Percentiles rank a stretch among this genome's conserved stretches.
phyloP scores from a whole-genome alignment of 1,140 invertebrate species.

The Papilio glaucus region DNA sequence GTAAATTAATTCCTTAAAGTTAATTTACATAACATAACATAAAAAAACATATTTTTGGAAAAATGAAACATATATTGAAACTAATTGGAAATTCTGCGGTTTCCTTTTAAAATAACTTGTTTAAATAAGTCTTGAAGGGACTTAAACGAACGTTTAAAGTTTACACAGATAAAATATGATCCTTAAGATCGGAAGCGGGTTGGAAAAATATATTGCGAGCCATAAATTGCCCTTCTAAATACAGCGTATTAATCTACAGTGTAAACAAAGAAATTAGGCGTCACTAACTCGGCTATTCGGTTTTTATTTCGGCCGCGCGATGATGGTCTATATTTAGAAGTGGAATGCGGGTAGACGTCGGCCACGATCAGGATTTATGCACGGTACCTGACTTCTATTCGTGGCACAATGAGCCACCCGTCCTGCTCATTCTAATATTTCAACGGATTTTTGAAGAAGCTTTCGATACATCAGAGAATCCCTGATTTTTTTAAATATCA shows the following conservation, averaged over 20 bases:
- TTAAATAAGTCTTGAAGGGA: not conserved
- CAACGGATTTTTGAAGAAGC: conserved; percentile 16
- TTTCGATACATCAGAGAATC: not conserved
- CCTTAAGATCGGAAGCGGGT: conserved; percentile 16
- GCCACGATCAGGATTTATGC: conserved; percentile 48
- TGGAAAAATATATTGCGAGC: conserved; percentile 24
- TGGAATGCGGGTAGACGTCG: conserved; percentile 51
- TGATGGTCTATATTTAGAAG: conserved; percentile 49
- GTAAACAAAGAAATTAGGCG: conserved; percentile 45
- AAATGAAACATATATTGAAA: not conserved
- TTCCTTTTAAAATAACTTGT: not conserved
- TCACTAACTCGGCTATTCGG: conserved; percentile 39
- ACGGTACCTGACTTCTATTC: conserved; percentile 60
- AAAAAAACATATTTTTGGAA: not conserved
- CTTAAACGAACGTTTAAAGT: not conserved
- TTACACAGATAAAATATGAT: conserved; percentile 16
- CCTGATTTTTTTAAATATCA: too few relatives aligned
- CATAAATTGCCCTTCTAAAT: conserved; percentile 23
- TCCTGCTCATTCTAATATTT: conserved; percentile 38
- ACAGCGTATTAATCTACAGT: conserved; percentile 31
- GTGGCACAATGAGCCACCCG: conserved; percentile 45
- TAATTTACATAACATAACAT: not conserved
- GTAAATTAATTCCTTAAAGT: not conserved
- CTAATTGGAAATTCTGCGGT: not conserved
- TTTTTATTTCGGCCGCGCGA: conserved; percentile 48